These are phyloP conservation scores for Brachyalestes nurse DNA, from an alignment of 2,797 vertebrate species.

Conservation along the genomic window DNA sequence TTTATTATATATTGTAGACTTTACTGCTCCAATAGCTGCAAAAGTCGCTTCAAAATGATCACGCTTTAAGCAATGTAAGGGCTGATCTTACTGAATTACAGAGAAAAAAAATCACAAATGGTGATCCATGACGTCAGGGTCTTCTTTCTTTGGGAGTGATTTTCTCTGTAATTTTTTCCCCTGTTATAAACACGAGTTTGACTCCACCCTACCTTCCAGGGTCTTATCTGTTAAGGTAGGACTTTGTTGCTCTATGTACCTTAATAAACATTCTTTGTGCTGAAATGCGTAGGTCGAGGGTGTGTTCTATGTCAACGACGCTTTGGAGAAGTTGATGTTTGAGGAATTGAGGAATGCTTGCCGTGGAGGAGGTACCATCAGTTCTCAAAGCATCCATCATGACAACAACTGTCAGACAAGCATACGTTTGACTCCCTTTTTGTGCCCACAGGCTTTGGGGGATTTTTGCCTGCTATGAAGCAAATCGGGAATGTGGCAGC, in stretches of 20 bases:
- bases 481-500: slow-evolving; percentile 98
- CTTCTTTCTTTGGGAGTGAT: no score
- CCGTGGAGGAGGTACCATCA: slow-evolving; percentile 86
- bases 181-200: no score
- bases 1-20: no score
- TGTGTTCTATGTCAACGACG: slow-evolving; percentile 94
- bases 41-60: no score
- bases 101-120: no score
- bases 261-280: neutral
- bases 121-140: no score
- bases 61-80: no score
- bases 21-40: no score
- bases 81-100: no score
- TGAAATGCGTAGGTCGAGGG: slow-evolving; percentile 86
- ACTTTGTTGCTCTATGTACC: neutral
- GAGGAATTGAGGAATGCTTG: slow-evolving; percentile 95
- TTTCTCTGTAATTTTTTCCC: no score
- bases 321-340: slow-evolving; percentile 96
- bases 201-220: no score
- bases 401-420: neutral
- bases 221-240: no score
- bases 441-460: slow-evolving; percentile 83
- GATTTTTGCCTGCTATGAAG: slow-evolving; percentile 97
- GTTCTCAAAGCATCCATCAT: neutral
- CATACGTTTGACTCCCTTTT: neutral